Evolutionary conservation across 2,113 vertebrate genomes (phyloP).

Genomic region (Aix galericulata): DNA sequence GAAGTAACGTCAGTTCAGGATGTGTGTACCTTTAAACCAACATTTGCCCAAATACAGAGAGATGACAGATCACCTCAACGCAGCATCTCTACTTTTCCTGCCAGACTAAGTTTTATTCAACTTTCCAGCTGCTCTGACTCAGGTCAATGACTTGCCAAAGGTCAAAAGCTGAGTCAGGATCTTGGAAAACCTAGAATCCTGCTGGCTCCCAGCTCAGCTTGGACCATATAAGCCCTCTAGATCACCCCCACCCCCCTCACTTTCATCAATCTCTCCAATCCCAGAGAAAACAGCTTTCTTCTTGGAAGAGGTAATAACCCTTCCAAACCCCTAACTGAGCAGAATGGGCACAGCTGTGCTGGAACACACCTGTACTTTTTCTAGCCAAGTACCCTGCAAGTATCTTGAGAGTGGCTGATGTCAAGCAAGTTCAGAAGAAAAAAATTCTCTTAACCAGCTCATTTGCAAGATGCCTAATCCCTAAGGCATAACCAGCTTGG

Average conservation of each 20-base stretch:
- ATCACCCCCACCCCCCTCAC: neutral
- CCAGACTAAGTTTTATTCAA: conserved; percentile 12
- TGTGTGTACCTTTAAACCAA: conserved; percentile 6
- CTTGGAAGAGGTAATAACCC: conserved; percentile 15
- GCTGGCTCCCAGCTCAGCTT: neutral
- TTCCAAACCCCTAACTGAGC: conserved; percentile 18
- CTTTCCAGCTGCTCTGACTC: conserved; percentile 58
- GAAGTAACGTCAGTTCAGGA: neutral
- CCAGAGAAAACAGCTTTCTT: neutral
- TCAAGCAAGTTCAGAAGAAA: conserved; percentile 38
- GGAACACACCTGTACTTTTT: conserved; percentile 32
- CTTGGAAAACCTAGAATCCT: conserved; percentile 29
- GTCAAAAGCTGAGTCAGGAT: conserved; percentile 61
- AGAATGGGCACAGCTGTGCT: conserved; percentile 43
- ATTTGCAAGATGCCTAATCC: conserved; percentile 25
- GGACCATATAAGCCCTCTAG: conserved; percentile 15
- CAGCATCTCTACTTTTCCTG: conserved; percentile 19
- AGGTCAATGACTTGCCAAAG: conserved; percentile 54
- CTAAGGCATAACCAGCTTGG: neutral
- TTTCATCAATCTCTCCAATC: neutral
- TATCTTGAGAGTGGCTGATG: conserved; percentile 31
- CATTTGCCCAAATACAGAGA: conserved; percentile 22
- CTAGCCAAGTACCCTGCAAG: conserved; percentile 36
- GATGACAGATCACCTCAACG: neutral
- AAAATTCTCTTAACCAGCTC: conserved; percentile 28